Evolutionary conservation across 1,140 invertebrate species (phyloP), one percentile per base, ranked within the genome.

Genomic region (Linepithema humile): DNA sequence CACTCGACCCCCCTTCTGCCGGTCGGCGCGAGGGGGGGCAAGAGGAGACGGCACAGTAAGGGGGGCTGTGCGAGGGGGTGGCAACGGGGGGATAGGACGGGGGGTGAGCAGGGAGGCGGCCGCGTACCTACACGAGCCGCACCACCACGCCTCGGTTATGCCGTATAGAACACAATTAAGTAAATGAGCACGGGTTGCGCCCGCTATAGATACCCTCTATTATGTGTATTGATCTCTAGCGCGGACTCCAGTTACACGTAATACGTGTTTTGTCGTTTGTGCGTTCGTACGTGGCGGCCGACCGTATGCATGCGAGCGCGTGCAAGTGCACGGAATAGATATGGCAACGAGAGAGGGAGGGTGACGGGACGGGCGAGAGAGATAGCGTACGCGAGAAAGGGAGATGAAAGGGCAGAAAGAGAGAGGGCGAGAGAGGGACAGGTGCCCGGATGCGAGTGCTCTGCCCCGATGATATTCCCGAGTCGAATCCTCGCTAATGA

Each of bases 111-210:
- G 77, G 45, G 70, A 82, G 67, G 69, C 85, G 57, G 85, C 85
- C 73, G 85, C 83, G 85, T 88, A 90, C 88, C 88, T 89, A 89
- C 89, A 87, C 85, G 87, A 86, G 84, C 88, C 89, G 89, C 89
- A 77, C 89, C 59, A 90, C 84, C 89, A 83, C 84, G 82, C 89
- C 85, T 86, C 84, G 88, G 85, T 90, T 90, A 88, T 90, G 85
- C 87, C 83, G 91, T 93, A 93, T 93, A 93, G 92, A 94, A 94
- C 92, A 94, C 94, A 94, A 94, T 94, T 94, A 94, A 94, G 93
- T 94, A 94, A 94, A 94, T 94, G 93, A 94, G 94, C 92, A 92
- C 91, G 93, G 93, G 92, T 94, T 94, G 94, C 91, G 92, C 91
- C 83, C 90, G 89, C 92, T 94, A 93, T 93, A 93, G 92, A 94